phyloP scores from a whole-genome alignment of 2,113 vertebrate genomes.

The Sterna hirundo region DNA sequence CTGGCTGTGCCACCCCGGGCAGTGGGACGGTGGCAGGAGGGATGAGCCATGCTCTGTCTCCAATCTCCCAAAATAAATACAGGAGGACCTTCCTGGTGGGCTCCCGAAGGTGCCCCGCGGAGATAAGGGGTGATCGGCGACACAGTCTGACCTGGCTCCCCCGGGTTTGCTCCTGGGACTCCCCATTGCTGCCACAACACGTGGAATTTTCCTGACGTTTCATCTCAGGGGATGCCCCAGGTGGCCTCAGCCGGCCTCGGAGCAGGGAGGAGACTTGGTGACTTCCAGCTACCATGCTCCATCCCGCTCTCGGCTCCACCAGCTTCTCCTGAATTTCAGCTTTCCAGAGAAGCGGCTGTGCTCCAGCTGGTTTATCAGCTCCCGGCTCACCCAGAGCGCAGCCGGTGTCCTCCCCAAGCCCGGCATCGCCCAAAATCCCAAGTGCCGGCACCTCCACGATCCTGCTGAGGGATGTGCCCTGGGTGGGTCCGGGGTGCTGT shows the following conservation, averaged over 20 bases:
- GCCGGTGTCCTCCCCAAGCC: background rate
- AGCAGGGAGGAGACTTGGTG: background rate
- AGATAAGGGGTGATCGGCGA: accelerated
- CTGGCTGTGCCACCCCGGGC: background rate
- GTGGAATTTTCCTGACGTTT: background rate
- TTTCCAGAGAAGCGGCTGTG: background rate
- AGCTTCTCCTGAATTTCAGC: background rate
- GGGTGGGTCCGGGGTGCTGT: background rate
- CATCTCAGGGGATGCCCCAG: background rate
- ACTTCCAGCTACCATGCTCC: background rate
- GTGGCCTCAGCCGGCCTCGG: background rate
- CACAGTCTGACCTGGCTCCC: background rate
- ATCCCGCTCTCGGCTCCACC: accelerated
- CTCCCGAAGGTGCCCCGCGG: background rate
- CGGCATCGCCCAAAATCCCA: background rate
- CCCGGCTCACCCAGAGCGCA: background rate
- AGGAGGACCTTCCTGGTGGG: background rate
- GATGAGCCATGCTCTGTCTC: accelerated
- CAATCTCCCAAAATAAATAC: background rate
- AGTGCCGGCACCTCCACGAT: accelerated
- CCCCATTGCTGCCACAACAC: accelerated
- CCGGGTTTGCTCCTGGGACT: background rate
- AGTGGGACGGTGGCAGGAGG: accelerated
- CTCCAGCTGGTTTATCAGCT: background rate
- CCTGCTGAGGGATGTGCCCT: background rate